These are phyloP conservation scores for Calliphora vicina DNA, from an alignment of 1,140 invertebrate genomes.

Conservation along the genomic window DNA sequence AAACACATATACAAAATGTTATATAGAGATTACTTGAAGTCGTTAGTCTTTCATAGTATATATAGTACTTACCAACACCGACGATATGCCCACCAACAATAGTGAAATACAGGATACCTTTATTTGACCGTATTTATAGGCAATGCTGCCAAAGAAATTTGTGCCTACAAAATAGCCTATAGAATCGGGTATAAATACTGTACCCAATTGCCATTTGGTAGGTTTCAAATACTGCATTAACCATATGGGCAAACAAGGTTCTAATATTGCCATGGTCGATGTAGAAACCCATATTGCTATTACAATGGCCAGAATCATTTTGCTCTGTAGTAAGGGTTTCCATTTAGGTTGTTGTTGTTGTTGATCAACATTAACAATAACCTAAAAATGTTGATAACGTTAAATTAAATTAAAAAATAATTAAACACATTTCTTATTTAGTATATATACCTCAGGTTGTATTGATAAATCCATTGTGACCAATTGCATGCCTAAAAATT, in stretches of 20 bases:
- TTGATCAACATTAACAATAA: conserved; percentile 12
- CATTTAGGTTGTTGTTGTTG: conserved; percentile 61
- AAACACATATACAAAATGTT: too few relatives aligned
- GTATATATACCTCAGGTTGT: conserved; percentile 46
- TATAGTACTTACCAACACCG: conserved; percentile 66
- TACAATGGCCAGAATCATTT: conserved; percentile 69
- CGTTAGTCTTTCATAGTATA: too few relatives aligned
- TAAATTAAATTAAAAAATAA: too few relatives aligned
- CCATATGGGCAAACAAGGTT: conserved; percentile 85
- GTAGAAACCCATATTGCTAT: conserved; percentile 79
- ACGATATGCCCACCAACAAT: conserved; percentile 70
- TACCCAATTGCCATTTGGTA: conserved; percentile 80
- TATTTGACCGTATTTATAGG: conserved; percentile 72
- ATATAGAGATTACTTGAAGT: not conserved
- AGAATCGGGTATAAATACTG: conserved; percentile 84
- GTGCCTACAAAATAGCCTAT: conserved; percentile 83
- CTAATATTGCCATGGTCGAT: conserved; percentile 80
- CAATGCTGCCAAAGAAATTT: conserved; percentile 75
- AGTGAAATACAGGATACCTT: conserved; percentile 71
- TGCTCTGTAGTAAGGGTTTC: conserved; percentile 68
- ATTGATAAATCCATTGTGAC: conserved; percentile 57
- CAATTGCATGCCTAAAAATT: conserved; percentile 47
- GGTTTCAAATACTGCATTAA: conserved; percentile 76
- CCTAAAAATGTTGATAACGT: not conserved
- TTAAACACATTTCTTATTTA: too few relatives aligned